A percentile compares a stretch with the other conserved stretches of the same genome.
Evolutionary conservation across 2,113 vertebrate genomes (phyloP).

Genomic region (Cynopterus brachyotis): DNA sequence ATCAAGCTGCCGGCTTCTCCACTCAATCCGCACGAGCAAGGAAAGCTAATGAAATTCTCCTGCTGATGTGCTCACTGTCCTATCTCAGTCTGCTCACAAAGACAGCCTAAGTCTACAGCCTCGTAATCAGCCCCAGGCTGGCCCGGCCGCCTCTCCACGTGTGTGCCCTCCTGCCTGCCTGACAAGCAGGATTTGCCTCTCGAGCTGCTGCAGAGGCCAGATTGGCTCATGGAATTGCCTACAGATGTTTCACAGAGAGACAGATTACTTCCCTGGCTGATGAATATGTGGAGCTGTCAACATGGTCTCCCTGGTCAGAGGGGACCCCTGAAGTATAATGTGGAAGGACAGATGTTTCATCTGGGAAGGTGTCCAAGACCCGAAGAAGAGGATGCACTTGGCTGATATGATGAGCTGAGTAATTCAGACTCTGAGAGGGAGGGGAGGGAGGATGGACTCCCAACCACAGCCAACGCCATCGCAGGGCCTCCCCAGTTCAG

Average conservation of each 20-base stretch:
- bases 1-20: neutral
- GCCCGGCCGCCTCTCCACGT: neutral
- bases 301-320: neutral
- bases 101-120: neutral
- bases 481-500: no score
- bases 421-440: neutral
- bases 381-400: neutral
- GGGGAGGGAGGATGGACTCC: neutral
- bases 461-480: accelerated
- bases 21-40: neutral
- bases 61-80: neutral
- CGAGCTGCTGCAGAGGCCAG: neutral
- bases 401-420: neutral
- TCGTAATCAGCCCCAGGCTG: neutral
- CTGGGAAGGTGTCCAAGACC: constrained; percentile 66
- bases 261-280: constrained; percentile 43
- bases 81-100: neutral
- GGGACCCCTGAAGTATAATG: constrained; percentile 54
- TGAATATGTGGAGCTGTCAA: constrained; percentile 56
- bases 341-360: constrained; percentile 75
- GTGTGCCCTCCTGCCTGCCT: neutral
- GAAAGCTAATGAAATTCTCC: neutral
- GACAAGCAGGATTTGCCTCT: neutral
- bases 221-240: neutral
- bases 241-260: constrained; percentile 44